A percentile compares a stretch with the other conserved stretches of the same genome.
Conservation (phyloP, 2,888 invertebrate genomes). For the Orthosia gothica region DNA sequence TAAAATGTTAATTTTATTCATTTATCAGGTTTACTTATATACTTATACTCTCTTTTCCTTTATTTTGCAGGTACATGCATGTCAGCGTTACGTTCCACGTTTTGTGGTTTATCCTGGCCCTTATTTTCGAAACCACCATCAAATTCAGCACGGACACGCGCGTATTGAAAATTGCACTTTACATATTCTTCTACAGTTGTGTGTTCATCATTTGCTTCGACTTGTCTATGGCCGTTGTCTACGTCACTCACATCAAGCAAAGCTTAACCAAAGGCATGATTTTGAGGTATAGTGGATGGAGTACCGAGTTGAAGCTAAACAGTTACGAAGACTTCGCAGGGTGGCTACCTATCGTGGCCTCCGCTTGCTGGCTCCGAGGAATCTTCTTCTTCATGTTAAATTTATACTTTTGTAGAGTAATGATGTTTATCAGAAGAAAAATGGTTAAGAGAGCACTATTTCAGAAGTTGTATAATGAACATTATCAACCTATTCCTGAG, state of each 20-base stretch:
- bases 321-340: conserved; percentile 81
- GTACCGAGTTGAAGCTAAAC: conserved; percentile 74
- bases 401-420: conserved; percentile 75
- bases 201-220: conserved; percentile 78
- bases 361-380: conserved; percentile 81
- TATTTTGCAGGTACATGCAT: conserved; percentile 77
- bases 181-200: conserved; percentile 71
- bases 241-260: conserved; percentile 83
- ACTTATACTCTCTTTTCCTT: background rate
- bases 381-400: conserved; percentile 76
- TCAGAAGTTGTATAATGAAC: conserved; percentile 62
- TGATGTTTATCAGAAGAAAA: conserved; percentile 68
- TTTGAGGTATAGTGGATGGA: conserved; percentile 84
- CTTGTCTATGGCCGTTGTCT: conserved; percentile 83
- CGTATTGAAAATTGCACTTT: conserved; percentile 70
- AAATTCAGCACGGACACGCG: conserved; percentile 54
- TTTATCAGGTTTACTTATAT: background rate
- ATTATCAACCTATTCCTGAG: conserved; percentile 79
- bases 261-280: conserved; percentile 85
- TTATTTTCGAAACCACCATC: conserved; percentile 67
- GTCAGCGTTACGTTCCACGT: conserved; percentile 76
- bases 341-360: conserved; percentile 82
- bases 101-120: conserved; percentile 76
- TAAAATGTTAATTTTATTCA: background rate
- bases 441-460: conserved; percentile 76